phyloP scores from a whole-genome alignment of 92 coral and sea anemone species.

The Chrysogorgia sp. region DNA sequence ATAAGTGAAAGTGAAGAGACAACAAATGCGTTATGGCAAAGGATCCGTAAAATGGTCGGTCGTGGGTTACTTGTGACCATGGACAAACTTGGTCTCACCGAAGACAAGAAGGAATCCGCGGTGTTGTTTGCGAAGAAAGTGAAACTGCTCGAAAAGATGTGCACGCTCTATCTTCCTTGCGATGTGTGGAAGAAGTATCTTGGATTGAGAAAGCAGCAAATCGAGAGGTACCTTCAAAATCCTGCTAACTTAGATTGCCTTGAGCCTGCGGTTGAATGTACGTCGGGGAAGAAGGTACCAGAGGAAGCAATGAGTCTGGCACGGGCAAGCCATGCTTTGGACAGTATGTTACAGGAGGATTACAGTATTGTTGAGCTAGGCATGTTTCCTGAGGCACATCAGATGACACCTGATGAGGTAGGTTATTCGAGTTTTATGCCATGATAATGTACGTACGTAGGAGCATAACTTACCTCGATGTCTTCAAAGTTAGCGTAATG shows the following conservation, averaged over 20 bases:
- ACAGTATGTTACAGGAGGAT: slow-evolving; percentile 22
- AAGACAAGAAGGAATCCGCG: not conserved
- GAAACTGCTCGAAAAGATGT: slow-evolving; percentile 12
- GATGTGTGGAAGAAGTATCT: slow-evolving; percentile 34
- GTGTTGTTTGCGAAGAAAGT: slow-evolving; percentile 8
- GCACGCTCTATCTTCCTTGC: not conserved
- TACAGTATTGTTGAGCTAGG: slow-evolving; percentile 18
- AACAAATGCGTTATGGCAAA: slow-evolving; percentile 23
- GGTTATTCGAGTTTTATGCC: not conserved
- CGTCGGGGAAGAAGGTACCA: slow-evolving; percentile 6
- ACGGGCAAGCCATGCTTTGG: slow-evolving; percentile 18
- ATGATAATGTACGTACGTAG: too few species aligned
- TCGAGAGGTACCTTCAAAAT: slow-evolving; percentile 12
- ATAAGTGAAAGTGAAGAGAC: slow-evolving; percentile 24
- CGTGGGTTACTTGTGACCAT: slow-evolving; percentile 3
- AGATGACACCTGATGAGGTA: slow-evolving; percentile 20
- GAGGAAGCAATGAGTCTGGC: slow-evolving; percentile 16
- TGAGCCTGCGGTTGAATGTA: not conserved
- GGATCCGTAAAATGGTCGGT: slow-evolving; percentile 9
- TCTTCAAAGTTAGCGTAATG: not conserved
- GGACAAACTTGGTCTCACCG: not conserved
- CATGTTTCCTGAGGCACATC: slow-evolving; percentile 34
- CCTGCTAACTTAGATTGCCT: slow-evolving; percentile 2
- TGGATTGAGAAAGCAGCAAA: not conserved
- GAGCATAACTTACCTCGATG: too few species aligned